Base-by-base conservation (phyloP, 2,888 invertebrate genomes). In the Eristalis intricaria region DNA sequence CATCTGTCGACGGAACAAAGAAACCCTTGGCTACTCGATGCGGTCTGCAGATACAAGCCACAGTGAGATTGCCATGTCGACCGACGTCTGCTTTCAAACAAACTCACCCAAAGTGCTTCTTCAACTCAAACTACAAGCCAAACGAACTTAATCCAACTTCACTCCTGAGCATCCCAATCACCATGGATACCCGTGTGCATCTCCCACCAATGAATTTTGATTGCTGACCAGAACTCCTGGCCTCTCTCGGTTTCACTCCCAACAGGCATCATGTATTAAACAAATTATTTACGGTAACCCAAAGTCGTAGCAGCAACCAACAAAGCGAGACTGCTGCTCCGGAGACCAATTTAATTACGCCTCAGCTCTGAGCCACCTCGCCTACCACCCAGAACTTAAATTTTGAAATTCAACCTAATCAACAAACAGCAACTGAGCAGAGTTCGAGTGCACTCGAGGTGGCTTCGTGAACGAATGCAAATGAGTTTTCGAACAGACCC, bases 341-440 rank as follows among this genome's bases (percentile, higher is more conserved):
- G 50, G 60, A 29, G 35, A 58, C 60, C 84, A 71, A 75, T 75
- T 84, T 74, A 64, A 81, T 74, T 85, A 71, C 64, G 77, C 68
- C 5, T n/a, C 43, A 43, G 5, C 43, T 43, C n/a, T 8, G 32
- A 32, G n/a, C 38, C 26, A 43, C 19, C 65, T 38, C 32, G 60
- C 26, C 23, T 1, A 2, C 38, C 26, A 50, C 23, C 58, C 65
- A 63, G 56, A 78, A 58, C 64, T 70, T 58, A 29, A 66, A 71
- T 71, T 79, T 8, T n/a, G 50, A 50, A n/a, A 19, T 19, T 50
- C 50, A 50, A 50, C 5, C 32, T 13, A 68, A 71, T 32, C 70
- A 29, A n/a, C 40, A 15, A 32, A 56, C 38, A 63, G 43, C 60
- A 76, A 66, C 70, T 50, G 60, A 76, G 43, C 61, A 71, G 26